phyloP scores from a whole-genome alignment of 2,888 invertebrate genomes.

The Tethea ocularis region DNA sequence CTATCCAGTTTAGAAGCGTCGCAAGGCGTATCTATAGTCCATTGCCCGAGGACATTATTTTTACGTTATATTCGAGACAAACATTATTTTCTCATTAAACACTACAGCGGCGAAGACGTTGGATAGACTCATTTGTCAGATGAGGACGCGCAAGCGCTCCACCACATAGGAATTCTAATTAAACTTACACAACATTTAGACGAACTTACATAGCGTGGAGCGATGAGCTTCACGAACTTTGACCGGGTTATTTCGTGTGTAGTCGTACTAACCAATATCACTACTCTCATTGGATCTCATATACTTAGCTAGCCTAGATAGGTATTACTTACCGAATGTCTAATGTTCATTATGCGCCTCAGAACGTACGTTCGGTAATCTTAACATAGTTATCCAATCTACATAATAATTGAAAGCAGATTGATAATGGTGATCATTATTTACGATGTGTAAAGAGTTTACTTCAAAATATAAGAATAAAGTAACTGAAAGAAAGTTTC shows the following conservation, averaged over 20 bases:
- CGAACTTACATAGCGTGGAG: slow-evolving; percentile 58
- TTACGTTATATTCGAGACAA: slow-evolving; percentile 36
- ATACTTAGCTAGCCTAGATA: slow-evolving; percentile 6
- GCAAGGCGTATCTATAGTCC: slow-evolving; percentile 6
- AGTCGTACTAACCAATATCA: slow-evolving; percentile 32
- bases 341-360: background rate
- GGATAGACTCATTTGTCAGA: slow-evolving; percentile 63
- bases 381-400: background rate
- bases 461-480: too few relatives aligned
- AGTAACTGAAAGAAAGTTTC: background rate
- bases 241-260: slow-evolving; percentile 43
- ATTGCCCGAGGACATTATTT: slow-evolving; percentile 35
- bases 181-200: slow-evolving; percentile 69
- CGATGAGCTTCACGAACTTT: slow-evolving; percentile 61
- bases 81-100: slow-evolving; percentile 45
- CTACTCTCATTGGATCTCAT: slow-evolving; percentile 9
- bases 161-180: slow-evolving; percentile 67
- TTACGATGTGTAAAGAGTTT: too few relatives aligned
- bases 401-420: background rate
- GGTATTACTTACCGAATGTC: background rate
- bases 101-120: slow-evolving; percentile 12
- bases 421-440: background rate
- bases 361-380: background rate
- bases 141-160: slow-evolving; percentile 42
- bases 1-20: slow-evolving; percentile 15